Conservation (phyloP, 2,113 vertebrate species). For the Scophthalmus maximus region DNA sequence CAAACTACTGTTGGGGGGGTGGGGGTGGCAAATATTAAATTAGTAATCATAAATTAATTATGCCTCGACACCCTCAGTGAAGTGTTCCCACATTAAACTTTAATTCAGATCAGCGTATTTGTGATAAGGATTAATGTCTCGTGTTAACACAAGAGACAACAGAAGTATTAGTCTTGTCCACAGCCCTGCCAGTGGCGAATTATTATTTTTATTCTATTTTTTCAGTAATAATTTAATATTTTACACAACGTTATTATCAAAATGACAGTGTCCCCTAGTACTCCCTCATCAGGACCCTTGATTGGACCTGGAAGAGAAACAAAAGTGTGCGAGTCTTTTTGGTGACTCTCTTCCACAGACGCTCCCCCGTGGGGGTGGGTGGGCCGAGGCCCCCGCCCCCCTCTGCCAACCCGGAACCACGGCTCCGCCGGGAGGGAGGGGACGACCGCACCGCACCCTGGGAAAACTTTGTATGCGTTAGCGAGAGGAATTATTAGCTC, state of each 20-base stretch:
- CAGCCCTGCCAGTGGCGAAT: background rate
- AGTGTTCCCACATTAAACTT: background rate
- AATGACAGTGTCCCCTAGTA: too few relatives aligned
- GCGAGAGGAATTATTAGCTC: fast-evolving
- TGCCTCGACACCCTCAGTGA: background rate
- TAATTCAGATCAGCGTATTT: background rate
- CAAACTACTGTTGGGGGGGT: too few relatives aligned
- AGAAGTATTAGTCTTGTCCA: background rate
- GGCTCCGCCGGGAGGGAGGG: conserved; percentile 13
- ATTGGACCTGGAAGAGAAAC: too few relatives aligned
- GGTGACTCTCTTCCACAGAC: background rate
- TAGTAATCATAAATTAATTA: background rate
- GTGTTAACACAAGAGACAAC: background rate
- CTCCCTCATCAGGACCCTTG: too few relatives aligned
- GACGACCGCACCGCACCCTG: background rate
- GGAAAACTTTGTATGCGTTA: too few relatives aligned
- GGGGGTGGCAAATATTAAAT: background rate
- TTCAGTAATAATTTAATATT: too few relatives aligned
- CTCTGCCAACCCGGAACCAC: background rate
- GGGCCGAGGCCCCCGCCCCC: background rate
- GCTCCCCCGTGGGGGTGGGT: background rate
- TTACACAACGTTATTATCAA: too few relatives aligned
- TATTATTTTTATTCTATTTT: too few relatives aligned
- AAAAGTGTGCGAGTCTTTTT: too few relatives aligned
- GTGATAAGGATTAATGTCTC: background rate